Conservation (phyloP, 2,888 invertebrate species). For the Leptinotarsa tumamoca region DNA sequence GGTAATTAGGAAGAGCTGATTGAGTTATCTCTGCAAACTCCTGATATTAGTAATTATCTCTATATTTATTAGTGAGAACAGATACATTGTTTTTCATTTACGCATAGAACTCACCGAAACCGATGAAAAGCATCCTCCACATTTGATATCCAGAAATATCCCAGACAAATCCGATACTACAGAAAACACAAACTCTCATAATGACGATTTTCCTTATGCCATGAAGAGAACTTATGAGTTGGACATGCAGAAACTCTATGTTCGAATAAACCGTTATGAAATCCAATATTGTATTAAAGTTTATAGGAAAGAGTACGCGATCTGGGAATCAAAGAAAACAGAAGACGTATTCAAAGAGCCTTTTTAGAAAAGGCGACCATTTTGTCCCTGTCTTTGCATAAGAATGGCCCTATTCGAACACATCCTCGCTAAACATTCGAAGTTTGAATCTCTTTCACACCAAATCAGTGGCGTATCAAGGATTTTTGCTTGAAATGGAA, state of each 20-base stretch:
- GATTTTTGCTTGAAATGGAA: too few species aligned
- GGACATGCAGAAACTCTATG: constrained; percentile 27
- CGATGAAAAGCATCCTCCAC: not conserved
- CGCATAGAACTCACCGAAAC: not conserved
- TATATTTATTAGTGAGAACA: too few species aligned
- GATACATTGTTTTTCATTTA: too few species aligned
- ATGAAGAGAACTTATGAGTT: constrained; percentile 2
- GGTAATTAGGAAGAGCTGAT: too few species aligned
- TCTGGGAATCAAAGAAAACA: constrained; percentile 58
- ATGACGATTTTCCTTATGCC: constrained; percentile 13
- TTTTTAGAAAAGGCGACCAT: constrained; percentile 59
- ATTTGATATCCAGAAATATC: constrained; percentile 9
- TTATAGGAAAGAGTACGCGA: constrained; percentile 53
- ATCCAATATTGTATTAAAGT: constrained; percentile 57
- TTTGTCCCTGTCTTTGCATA: constrained; percentile 63
- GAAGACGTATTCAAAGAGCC: constrained; percentile 59
- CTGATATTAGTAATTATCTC: too few species aligned
- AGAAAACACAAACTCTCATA: constrained; percentile 3
- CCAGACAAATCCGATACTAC: constrained; percentile 13
- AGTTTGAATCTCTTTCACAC: constrained; percentile 58
- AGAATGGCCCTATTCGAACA: constrained; percentile 61
- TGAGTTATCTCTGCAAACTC: too few species aligned
- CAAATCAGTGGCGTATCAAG: not conserved
- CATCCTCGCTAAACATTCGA: constrained; percentile 60
- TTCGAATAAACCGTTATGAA: constrained; percentile 40